phyloP scores from a whole-genome alignment of 2,888 invertebrate species.

The Cheilosia impressa region DNA sequence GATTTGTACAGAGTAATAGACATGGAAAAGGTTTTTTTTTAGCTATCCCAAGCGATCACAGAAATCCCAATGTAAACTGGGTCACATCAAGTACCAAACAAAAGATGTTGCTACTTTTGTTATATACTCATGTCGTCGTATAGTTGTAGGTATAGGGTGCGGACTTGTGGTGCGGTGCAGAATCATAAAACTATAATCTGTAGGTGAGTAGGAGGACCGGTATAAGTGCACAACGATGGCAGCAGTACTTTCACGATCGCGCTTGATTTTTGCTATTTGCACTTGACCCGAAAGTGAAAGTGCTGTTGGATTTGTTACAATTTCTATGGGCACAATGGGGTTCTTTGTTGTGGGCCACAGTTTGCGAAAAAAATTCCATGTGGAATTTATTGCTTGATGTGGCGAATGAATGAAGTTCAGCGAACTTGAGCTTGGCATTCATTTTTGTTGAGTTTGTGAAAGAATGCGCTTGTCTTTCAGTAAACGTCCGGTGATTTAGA shows the following conservation, averaged over 20 bases:
- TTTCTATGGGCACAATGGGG: constrained; percentile 48
- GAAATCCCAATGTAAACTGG: constrained; percentile 57
- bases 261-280: constrained; percentile 69
- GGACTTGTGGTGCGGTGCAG: constrained; percentile 13
- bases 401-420: constrained; percentile 32
- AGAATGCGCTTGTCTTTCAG: neutral
- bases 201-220: constrained; percentile 65
- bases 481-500: neutral
- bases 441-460: neutral
- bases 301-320: constrained; percentile 44
- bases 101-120: constrained; percentile 58
- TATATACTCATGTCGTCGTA: neutral
- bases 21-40: constrained; percentile 3
- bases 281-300: constrained; percentile 75
- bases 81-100: constrained; percentile 69
- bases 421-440: constrained; percentile 34
- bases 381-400: constrained; percentile 22
- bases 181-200: constrained; percentile 14
- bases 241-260: constrained; percentile 69
- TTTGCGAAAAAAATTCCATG: constrained; percentile 19
- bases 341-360: constrained; percentile 5
- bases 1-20: constrained; percentile 26
- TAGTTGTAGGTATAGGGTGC: constrained; percentile 16
- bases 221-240: constrained; percentile 7
- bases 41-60: constrained; percentile 17